phyloP scores from a whole-genome alignment of 2,113 vertebrate genomes.

The cattle (Bos taurus) region DNA sequence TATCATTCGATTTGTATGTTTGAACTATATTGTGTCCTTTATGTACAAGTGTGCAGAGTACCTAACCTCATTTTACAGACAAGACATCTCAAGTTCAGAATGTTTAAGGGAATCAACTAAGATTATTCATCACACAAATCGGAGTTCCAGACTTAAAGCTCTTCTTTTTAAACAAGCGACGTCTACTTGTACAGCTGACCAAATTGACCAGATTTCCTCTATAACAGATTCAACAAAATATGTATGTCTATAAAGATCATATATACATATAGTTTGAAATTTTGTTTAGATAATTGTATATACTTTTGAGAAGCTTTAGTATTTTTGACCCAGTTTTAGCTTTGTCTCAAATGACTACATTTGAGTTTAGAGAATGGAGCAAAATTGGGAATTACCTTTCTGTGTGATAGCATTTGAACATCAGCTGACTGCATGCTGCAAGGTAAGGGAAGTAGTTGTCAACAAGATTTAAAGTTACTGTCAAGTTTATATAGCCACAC shows the following conservation, averaged over 20 bases:
- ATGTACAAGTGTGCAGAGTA: neutral
- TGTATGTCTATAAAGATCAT: neutral
- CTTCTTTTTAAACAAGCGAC: neutral
- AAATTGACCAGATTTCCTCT: neutral
- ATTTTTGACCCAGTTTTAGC: conserved; percentile 45
- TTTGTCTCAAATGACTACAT: neutral
- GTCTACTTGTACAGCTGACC: neutral
- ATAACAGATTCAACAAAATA: neutral
- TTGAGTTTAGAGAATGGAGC: neutral
- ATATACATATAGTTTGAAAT: neutral
- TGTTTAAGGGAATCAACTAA: neutral
- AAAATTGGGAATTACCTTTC: neutral
- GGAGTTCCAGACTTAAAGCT: neutral
- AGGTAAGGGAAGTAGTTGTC: conserved; percentile 59
- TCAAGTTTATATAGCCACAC: conserved; percentile 50
- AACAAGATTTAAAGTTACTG: conserved; percentile 73
- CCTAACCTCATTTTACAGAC: neutral
- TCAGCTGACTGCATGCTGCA: conserved; percentile 41
- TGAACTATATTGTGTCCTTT: neutral
- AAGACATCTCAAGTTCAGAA: neutral
- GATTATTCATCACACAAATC: neutral
- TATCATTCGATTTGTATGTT: neutral
- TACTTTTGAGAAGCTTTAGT: conserved; percentile 10
- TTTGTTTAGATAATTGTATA: conserved; percentile 15
- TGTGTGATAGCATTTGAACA: conserved; percentile 33